Base-by-base conservation (phyloP, 2,888 invertebrate genomes). In the Parelbella ahira region DNA sequence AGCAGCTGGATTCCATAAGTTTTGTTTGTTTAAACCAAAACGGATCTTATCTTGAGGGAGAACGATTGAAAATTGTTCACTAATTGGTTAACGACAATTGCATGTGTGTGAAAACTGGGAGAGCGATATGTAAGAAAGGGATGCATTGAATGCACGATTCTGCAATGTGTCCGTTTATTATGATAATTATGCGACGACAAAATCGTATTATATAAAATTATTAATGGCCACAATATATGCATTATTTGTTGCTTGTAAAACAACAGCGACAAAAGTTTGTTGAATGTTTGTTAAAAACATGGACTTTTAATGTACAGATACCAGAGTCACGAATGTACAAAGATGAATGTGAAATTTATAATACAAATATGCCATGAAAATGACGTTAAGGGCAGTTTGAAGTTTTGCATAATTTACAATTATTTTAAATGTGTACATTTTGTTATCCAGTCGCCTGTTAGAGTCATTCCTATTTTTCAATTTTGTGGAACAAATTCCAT, bases 31-130 rank as follows among this genome's bases (percentile, higher is more conserved):
- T 63, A 63, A 57, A 56, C 54, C 39, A 70, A 75, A 73, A 58
- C 54, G 60, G 63, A 62, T 76, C 75, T 71, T 83, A 78, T 73
- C 60, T 49, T 25, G 19, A 51, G n/a, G 56, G 7, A 7, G 41
- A 56, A 77, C 71, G 70, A 62, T 50, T 64, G 57, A 64, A 56
- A 73, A 72, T 74, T 58, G 70, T 50, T 62, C 67, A 63, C 58
- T 80, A 78, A 80, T 81, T 78, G 72, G 73, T 73, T 68, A 67
- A 71, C 59, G 60, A 65, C 71, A 68, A 76, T 56, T 65, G 65
- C 75, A 75, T 73, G 63, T 71, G 71, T 68, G 68, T 63, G 54
- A 54, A 39, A 56, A 71, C 56, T 44, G 63, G 63, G 73, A 78
- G 48, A 56, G 63, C 44, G 18, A 56, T 58, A 66, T 38, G 50